Evolutionary conservation across 1,140 invertebrate species (phyloP).

Genomic region (Calliopsis andreniformis): DNA sequence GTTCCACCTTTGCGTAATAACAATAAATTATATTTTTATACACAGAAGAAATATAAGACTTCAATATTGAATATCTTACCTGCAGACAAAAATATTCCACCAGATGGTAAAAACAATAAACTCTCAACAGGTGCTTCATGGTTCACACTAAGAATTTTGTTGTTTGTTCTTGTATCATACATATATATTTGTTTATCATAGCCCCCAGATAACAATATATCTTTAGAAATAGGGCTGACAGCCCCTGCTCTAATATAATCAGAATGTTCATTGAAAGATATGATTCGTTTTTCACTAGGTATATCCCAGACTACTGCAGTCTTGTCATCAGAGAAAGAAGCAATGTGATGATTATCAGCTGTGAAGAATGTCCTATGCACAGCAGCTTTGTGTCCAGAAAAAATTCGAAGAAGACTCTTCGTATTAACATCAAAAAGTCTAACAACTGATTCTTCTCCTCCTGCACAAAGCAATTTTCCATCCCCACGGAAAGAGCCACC

Average conservation of each 20-base stretch:
- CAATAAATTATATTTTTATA: neutral
- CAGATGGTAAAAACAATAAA: constrained; percentile 93
- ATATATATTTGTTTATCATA: constrained; percentile 96
- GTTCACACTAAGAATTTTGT: constrained; percentile 88
- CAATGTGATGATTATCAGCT: constrained; percentile 88
- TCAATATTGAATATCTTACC: constrained; percentile 79
- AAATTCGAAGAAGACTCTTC: constrained; percentile 87
- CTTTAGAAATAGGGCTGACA: constrained; percentile 87
- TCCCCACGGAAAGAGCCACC: constrained; percentile 93
- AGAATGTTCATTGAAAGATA: constrained; percentile 87
- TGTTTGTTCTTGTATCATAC: constrained; percentile 91
- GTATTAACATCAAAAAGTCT: constrained; percentile 94
- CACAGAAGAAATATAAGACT: neutral
- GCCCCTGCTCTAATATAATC: constrained; percentile 93
- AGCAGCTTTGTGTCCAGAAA: constrained; percentile 81
- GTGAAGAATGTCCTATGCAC: constrained; percentile 94
- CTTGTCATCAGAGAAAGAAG: constrained; percentile 97
- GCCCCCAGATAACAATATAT: constrained; percentile 92
- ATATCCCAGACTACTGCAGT: constrained; percentile 95
- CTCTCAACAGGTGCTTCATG: constrained; percentile 96
- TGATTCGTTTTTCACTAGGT: constrained; percentile 87
- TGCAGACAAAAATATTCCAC: constrained; percentile 94
- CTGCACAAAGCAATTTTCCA: constrained; percentile 91
- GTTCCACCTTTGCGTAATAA: constrained; percentile 86
- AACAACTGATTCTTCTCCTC: constrained; percentile 93